Percentiles rank a stretch among this genome's conserved stretches.
phyloP scores from a whole-genome alignment of 2,113 vertebrate species.

The Condylura cristata region DNA sequence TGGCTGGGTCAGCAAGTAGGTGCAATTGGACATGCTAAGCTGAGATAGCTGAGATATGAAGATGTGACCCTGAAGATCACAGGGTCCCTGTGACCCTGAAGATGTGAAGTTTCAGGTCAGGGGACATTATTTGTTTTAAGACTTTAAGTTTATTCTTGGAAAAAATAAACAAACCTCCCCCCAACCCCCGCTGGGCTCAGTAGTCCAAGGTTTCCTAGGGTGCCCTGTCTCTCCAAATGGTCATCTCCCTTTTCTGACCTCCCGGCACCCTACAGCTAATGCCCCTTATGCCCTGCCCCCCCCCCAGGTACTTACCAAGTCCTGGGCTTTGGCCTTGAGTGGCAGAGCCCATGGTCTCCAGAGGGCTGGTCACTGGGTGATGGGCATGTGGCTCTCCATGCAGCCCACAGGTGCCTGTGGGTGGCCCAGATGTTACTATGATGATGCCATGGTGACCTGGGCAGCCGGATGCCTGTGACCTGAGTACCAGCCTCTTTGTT shows the following conservation, averaged over 20 bases:
- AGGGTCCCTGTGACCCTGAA: neutral
- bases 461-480: conserved; percentile 94
- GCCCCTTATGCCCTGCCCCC: too few species aligned
- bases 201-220: neutral
- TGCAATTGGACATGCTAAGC: neutral
- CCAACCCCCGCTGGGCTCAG: too few species aligned
- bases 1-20: neutral
- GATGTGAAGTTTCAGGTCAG: too few species aligned
- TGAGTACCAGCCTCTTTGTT: conserved; percentile 88
- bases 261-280: too few species aligned
- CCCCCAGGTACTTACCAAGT: conserved; percentile 92
- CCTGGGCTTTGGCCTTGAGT: conserved; percentile 96
- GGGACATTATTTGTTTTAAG: neutral
- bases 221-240: neutral
- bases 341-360: conserved; percentile 92
- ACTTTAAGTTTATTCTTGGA: conserved; percentile 59
- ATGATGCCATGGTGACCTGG: conserved; percentile 92
- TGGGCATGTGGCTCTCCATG: conserved; percentile 95
- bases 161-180: neutral
- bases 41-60: neutral
- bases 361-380: conserved; percentile 94
- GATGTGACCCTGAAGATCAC: neutral
- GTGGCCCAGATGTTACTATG: conserved; percentile 94
- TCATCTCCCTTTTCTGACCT: neutral
- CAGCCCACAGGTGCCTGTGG: conserved; percentile 92